Evolutionary conservation across 2,797 vertebrate genomes (phyloP).

Genomic region (Hozukius guyotensis): DNA sequence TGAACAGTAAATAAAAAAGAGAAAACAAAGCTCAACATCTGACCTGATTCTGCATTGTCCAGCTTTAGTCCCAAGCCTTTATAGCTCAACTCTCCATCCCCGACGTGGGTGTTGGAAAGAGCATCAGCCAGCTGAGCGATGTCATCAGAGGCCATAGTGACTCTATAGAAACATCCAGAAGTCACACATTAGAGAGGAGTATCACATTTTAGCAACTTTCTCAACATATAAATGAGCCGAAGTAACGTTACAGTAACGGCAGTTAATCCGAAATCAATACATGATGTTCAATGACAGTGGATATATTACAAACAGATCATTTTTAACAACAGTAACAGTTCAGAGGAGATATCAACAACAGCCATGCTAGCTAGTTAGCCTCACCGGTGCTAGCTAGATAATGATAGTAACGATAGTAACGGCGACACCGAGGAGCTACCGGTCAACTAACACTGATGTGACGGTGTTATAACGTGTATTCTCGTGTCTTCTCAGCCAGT

Average conservation of each 20-base stretch:
- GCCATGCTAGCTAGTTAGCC: slow-evolving; percentile 32
- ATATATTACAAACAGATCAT: not conserved
- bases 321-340: not conserved
- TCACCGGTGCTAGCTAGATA: slow-evolving; percentile 35
- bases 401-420: not conserved
- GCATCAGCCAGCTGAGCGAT: slow-evolving; percentile 89
- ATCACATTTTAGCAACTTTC: not conserved
- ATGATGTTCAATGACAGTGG: accelerated
- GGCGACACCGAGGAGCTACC: not conserved
- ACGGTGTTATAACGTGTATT: accelerated
- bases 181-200: not conserved
- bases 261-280: not conserved
- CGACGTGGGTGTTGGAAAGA: slow-evolving; percentile 92
- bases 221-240: not conserved
- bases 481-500: accelerated
- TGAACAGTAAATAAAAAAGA: not conserved
- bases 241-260: not conserved
- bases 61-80: slow-evolving; percentile 93
- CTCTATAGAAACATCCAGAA: slow-evolving; percentile 6
- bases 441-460: not conserved
- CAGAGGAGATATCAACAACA: not conserved
- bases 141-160: slow-evolving; percentile 93
- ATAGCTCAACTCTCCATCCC: slow-evolving; percentile 92
- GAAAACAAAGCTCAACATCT: slow-evolving; percentile 38
- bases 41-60: slow-evolving; percentile 91